A percentile compares a stretch with the other conserved stretches of the same genome.
These are phyloP conservation scores for Cliona cf. orientalis DNA, from an alignment of 37 sponge, comb jelly and placozoan genomes.

Conservation along the genomic window DNA sequence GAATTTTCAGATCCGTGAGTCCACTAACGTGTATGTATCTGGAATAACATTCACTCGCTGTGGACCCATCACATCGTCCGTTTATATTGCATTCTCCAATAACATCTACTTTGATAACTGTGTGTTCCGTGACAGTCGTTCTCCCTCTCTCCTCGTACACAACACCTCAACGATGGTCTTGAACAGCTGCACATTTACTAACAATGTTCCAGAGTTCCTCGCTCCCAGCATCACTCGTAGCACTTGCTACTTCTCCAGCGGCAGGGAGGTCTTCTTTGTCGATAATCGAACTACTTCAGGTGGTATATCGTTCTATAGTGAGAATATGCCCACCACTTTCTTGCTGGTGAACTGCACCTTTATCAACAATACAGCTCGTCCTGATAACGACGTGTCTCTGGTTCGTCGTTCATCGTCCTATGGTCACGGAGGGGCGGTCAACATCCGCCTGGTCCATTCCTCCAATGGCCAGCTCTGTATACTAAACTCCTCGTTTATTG, in stretches of 20 bases:
- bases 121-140: slow-evolving; percentile 40
- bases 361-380: slow-evolving; percentile 26
- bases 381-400: slow-evolving; percentile 5
- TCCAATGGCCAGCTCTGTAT: slow-evolving; percentile 33
- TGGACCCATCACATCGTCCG: slow-evolving; percentile 30
- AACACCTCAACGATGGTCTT: slow-evolving; percentile 14
- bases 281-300: slow-evolving; percentile 57
- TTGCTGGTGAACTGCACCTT: slow-evolving; percentile 26
- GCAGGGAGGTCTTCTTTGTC: slow-evolving; percentile 17
- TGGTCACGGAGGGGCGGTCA: slow-evolving; percentile 72
- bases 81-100: slow-evolving; percentile 22
- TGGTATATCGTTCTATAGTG: slow-evolving; percentile 36
- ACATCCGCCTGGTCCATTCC: slow-evolving; percentile 22
- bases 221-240: neutral
- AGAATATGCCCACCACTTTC: neutral
- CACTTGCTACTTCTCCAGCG: slow-evolving; percentile 20
- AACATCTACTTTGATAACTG: slow-evolving; percentile 51
- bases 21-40: slow-evolving; percentile 31
- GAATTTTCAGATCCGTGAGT: slow-evolving; percentile 40
- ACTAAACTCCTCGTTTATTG: slow-evolving; percentile 14
- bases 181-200: neutral
- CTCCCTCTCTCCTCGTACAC: slow-evolving; percentile 37
- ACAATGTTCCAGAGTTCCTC: slow-evolving; percentile 22
- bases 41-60: slow-evolving; percentile 65
- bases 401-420: neutral